Evolutionary conservation across 1,140 invertebrate genomes (phyloP).

Genomic region (Schlechtendalia chinensis): DNA sequence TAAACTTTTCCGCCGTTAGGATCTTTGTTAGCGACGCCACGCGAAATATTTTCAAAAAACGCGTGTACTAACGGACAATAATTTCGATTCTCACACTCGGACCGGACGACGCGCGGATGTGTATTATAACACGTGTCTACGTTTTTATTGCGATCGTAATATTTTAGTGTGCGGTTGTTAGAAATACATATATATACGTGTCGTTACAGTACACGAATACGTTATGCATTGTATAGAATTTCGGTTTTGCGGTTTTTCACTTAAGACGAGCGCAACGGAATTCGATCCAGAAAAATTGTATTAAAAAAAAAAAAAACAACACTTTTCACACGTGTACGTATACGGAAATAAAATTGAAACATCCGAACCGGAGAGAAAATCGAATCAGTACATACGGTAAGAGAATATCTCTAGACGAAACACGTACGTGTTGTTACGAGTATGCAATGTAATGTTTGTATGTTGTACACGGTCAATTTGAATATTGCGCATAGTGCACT

Average conservation of each 20-base stretch:
- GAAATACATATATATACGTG: neutral
- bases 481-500: too few species aligned
- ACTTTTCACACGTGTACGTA: neutral
- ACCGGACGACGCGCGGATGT: too few species aligned
- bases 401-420: too few species aligned
- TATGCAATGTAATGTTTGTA: too few species aligned
- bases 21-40: too few species aligned
- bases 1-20: too few species aligned
- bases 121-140: too few species aligned
- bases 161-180: neutral
- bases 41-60: neutral
- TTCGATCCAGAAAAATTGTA: neutral
- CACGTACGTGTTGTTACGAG: too few species aligned
- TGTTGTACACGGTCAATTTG: too few species aligned
- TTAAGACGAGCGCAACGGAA: neutral
- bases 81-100: neutral
- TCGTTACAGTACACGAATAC: neutral
- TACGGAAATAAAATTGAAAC: neutral
- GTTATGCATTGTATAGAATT: neutral
- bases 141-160: neutral
- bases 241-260: slow-evolving; percentile 4
- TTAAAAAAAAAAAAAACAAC: neutral
- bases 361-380: neutral
- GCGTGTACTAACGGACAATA: neutral
- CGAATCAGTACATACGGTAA: neutral